phyloP scores from a whole-genome alignment of 2,113 vertebrate species.

The Mobula birostris region DNA sequence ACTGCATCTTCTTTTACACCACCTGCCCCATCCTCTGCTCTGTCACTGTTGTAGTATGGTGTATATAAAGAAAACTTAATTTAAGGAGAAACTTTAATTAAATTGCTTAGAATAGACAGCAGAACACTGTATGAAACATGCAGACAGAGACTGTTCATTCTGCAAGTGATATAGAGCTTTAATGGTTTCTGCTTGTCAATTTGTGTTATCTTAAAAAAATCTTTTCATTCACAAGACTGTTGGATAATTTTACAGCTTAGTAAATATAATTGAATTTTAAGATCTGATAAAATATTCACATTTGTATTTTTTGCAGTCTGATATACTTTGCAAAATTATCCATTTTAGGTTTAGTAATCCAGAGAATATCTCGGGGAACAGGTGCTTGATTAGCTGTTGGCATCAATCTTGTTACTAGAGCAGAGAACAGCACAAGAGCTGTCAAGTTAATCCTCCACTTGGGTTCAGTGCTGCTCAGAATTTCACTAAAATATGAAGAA shows the following conservation, averaged over 20 bases:
- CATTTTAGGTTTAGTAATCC: not conserved
- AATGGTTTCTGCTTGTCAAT: not conserved
- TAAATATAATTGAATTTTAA: not conserved
- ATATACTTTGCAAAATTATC: not conserved
- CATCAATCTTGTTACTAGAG: not conserved
- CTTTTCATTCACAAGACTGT: not conserved
- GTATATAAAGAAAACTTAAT: not conserved
- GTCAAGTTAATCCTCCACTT: not conserved
- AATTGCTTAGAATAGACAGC: not conserved
- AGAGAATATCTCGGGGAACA: not conserved
- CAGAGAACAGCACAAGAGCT: not conserved
- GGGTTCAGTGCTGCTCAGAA: not conserved
- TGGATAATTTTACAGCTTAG: not conserved
- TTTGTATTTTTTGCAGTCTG: not conserved
- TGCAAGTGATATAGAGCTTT: not conserved
- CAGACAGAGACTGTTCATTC: not conserved
- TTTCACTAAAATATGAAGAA: not conserved
- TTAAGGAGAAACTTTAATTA: not conserved
- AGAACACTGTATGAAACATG: not conserved
- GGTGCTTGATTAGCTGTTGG: not conserved
- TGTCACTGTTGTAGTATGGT: not conserved
- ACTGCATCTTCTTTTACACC: too few species aligned
- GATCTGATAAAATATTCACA: not conserved
- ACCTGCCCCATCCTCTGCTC: too few species aligned
- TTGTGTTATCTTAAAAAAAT: not conserved